Evolutionary conservation across 2,888 invertebrate species (phyloP).

Genomic region (Isoperla grammatica): DNA sequence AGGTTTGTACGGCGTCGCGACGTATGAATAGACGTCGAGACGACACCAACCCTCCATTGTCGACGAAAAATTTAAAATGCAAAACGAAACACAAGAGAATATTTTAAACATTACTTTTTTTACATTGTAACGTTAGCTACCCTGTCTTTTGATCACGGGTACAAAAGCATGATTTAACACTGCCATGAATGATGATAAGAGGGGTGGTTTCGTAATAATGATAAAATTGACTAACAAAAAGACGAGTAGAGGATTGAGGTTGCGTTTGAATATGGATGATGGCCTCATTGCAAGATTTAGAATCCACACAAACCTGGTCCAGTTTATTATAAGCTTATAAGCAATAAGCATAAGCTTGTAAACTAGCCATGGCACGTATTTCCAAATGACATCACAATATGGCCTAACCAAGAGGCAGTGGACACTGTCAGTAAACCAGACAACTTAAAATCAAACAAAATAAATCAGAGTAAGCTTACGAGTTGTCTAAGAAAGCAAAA

Average conservation of each 20-base stretch:
- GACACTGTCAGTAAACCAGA: no score
- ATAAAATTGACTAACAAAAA: slow-evolving; percentile 17
- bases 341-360: no score
- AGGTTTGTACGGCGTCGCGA: slow-evolving; percentile 10
- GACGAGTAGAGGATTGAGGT: not conserved
- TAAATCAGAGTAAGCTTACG: no score
- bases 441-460: no score
- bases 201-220: slow-evolving; percentile 13
- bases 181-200: slow-evolving; percentile 13
- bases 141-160: slow-evolving; percentile 7
- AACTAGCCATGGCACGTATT: no score
- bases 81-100: slow-evolving; percentile 22
- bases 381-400: no score
- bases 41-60: slow-evolving; percentile 20
- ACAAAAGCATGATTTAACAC: slow-evolving; percentile 17
- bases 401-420: no score
- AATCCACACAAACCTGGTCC: no score
- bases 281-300: not conserved
- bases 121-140: not conserved
- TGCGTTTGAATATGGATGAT: slow-evolving; percentile 3
- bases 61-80: slow-evolving; percentile 26
- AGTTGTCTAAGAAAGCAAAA: no score
- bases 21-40: slow-evolving; percentile 8
- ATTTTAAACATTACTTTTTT: slow-evolving; percentile 15
- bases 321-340: no score